These are phyloP conservation scores for Cabera pusaria DNA, from an alignment of 2,888 invertebrate genomes.

Conservation along the genomic window DNA sequence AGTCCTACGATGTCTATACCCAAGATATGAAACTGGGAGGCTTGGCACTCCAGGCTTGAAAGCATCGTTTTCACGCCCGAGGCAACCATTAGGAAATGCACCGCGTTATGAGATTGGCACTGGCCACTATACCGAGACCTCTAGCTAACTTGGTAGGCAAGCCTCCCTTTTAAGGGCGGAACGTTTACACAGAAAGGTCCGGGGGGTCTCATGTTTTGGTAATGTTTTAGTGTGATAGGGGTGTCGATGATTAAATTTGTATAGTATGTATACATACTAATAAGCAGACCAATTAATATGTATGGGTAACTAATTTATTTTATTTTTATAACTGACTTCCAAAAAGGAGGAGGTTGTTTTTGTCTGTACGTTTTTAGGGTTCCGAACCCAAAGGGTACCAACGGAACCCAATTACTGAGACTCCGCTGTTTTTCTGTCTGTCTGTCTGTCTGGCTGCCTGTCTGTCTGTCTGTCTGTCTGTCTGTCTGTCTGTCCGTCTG, in stretches of 20 bases:
- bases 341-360: no score
- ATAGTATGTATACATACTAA: no score
- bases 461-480: no score
- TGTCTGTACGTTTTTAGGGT: no score
- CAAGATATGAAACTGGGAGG: constrained; percentile 10
- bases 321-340: no score
- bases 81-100: constrained; percentile 17
- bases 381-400: no score
- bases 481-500: no score
- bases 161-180: constrained; percentile 7
- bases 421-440: no score
- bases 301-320: no score
- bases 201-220: constrained; percentile 6
- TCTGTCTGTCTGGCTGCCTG: no score
- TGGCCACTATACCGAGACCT: constrained; percentile 6
- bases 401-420: no score
- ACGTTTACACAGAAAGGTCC: constrained; percentile 2
- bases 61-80: constrained; percentile 18
- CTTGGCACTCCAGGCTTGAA: constrained; percentile 11
- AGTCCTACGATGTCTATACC: neutral
- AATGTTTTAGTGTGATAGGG: neutral
- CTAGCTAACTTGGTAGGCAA: constrained; percentile 2
- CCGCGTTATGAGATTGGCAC: constrained; percentile 11
- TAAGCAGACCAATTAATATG: no score
- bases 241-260: constrained; percentile 22